phyloP scores from a whole-genome alignment of 2,113 vertebrate species.

The Heterotis niloticus region DNA sequence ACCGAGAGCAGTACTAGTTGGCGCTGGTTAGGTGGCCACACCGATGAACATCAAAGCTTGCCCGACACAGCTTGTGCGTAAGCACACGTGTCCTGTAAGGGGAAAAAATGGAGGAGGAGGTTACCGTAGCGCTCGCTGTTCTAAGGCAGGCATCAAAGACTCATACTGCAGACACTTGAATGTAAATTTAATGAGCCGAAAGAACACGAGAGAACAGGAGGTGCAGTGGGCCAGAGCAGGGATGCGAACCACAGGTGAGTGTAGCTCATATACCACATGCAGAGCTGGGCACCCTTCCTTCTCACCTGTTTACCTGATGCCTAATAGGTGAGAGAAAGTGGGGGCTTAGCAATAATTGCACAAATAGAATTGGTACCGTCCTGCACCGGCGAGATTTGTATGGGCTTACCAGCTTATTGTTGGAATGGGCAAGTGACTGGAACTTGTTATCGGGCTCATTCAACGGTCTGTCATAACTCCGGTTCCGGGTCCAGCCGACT shows the following conservation, averaged over 20 bases:
- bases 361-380: too few relatives aligned
- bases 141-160: conserved; percentile 1
- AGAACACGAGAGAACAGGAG: not conserved
- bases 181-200: not conserved
- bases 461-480: too few relatives aligned
- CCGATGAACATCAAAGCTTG: not conserved
- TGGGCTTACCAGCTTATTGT: too few relatives aligned
- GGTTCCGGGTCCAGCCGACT: not conserved
- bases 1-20: too few relatives aligned
- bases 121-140: not conserved
- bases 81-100: not conserved
- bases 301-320: too few relatives aligned
- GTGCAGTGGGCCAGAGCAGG: not conserved
- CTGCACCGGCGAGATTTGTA: too few relatives aligned
- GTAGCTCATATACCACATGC: not conserved
- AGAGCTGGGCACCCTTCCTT: not conserved
- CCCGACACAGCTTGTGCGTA: not conserved
- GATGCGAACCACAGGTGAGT: not conserved
- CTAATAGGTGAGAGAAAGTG: too few relatives aligned
- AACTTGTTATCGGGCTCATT: not conserved
- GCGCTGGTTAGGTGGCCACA: not conserved
- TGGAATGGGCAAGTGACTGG: not conserved
- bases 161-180: not conserved
- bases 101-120: not conserved
- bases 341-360: not conserved